Conservation (phyloP, 2,113 vertebrate species). For the Hepsetus odoe region DNA sequence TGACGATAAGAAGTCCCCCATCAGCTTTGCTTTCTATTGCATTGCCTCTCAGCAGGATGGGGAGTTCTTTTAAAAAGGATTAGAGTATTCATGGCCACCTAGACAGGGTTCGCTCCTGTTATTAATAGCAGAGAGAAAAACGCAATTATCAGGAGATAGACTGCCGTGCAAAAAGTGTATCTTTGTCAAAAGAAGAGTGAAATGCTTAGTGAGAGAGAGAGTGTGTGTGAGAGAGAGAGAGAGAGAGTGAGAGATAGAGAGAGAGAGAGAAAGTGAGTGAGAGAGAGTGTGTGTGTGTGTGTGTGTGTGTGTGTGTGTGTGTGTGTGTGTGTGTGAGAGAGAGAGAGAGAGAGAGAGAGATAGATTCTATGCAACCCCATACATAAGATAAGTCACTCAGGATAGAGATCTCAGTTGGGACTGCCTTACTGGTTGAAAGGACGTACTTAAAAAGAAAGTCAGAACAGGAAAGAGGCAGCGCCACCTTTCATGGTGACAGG, state of each 20-base stretch:
- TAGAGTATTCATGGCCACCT: neutral
- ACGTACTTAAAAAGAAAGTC: conserved; percentile 66
- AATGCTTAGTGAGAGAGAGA: neutral
- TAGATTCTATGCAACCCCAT: conserved; percentile 50
- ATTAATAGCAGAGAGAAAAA: conserved; percentile 4
- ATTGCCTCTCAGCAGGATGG: conserved; percentile 38
- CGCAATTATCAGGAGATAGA: neutral
- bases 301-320: too few species aligned
- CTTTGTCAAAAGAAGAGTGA: neutral
- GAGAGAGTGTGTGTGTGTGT: too few species aligned
- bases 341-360: conserved; percentile 24
- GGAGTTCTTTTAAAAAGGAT: neutral
- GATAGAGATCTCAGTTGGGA: conserved; percentile 81
- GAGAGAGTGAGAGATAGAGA: conserved; percentile 31
- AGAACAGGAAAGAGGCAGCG: conserved; percentile 68
- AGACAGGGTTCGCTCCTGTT: neutral
- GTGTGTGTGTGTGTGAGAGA: too few species aligned
- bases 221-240: conserved; percentile 28
- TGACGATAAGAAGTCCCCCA: conserved; percentile 23
- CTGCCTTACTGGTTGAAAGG: conserved; percentile 74
- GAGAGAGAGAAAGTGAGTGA: conserved; percentile 36
- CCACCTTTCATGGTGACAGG: conserved; percentile 78
- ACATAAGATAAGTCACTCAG: conserved; percentile 76
- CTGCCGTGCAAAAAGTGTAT: neutral
- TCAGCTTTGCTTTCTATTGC: conserved; percentile 8